Base-by-base conservation (phyloP, 2,113 vertebrate genomes). In the Sorex fumeus region DNA sequence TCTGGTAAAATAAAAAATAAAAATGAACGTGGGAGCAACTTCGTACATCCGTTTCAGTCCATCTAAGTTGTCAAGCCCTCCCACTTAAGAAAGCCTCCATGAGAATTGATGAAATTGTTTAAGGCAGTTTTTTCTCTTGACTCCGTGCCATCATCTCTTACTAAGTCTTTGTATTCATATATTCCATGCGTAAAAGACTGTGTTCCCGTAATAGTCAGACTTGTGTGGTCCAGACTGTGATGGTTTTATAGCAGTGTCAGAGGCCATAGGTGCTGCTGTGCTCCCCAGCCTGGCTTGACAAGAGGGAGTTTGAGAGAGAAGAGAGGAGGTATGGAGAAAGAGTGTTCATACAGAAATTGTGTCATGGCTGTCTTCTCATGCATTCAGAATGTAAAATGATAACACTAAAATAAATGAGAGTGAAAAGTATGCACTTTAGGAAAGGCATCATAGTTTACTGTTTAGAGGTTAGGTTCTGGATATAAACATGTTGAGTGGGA, bases 151-250 rank as follows among this genome's bases (percentile, higher is more conserved):
- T 98, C 97, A 98, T 98, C 97, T 98, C 97, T 91, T 98, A 95
- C 96, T 98, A 98, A 97, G 98, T 98, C 98, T 98, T 98, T 84
- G 97, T 98, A 98, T 98, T 97, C 96, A 96, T 97, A 95, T 97
- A 96, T 97, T 91, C 94, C 97, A 94, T 91, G 96, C 96, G 94
- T 82, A 96, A 96, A 96, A 95, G 94, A 95, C 96, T 94, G 85
- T 96, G 87, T 87, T 96, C 95, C 88, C 96, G 87, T 96, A 94
- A 93, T 93, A 91, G 91, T 93, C 90, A 71, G 83, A 78, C 91
- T 95, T 94, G 91, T 74, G 86, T 95, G 93, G 92, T 89, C 81
- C n/a, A 79, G 94, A 87, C 10, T 88, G 83, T 86, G 85, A 94
- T 95, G 78, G 82, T 94, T 89, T 96, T 95, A 93, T 94, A 93